Conservation (phyloP, 1,140 invertebrate genomes). For the Heliconius nattereri region DNA sequence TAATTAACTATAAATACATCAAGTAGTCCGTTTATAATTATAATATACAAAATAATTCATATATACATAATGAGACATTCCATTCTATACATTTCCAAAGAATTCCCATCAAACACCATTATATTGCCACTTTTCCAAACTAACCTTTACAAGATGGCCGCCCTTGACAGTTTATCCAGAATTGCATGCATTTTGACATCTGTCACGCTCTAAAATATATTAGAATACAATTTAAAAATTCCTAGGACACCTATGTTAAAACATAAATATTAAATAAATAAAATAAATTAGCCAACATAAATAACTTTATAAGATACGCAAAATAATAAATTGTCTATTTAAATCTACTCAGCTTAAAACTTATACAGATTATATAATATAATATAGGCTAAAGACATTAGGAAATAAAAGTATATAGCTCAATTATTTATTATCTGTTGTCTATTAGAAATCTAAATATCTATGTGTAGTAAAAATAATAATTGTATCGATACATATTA, state of each 20-base stretch:
- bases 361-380: conserved; percentile 21
- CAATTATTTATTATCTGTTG: conserved; percentile 17
- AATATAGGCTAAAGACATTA: conserved; percentile 3
- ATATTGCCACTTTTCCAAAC: conserved; percentile 28
- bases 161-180: conserved; percentile 67
- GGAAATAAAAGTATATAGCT: conserved; percentile 14
- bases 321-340: conserved; percentile 24
- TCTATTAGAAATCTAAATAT: conserved; percentile 4
- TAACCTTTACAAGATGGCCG: conserved; percentile 73
- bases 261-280: conserved; percentile 28
- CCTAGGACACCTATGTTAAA: conserved; percentile 24
- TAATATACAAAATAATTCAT: too few species aligned
- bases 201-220: conserved; percentile 76
- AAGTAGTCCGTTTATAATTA: too few species aligned
- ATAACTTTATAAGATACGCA: conserved; percentile 21
- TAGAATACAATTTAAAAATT: conserved; percentile 50
- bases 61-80: not conserved
- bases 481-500: conserved; percentile 10
- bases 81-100: not conserved
- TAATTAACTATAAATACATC: too few species aligned
- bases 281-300: conserved; percentile 24
- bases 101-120: conserved; percentile 19
- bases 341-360: conserved; percentile 17
- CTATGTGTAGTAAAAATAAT: conserved; percentile 18
- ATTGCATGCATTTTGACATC: conserved; percentile 74